Base-by-base conservation (phyloP, 2,888 invertebrate species). In the Pediacus dermestoides region DNA sequence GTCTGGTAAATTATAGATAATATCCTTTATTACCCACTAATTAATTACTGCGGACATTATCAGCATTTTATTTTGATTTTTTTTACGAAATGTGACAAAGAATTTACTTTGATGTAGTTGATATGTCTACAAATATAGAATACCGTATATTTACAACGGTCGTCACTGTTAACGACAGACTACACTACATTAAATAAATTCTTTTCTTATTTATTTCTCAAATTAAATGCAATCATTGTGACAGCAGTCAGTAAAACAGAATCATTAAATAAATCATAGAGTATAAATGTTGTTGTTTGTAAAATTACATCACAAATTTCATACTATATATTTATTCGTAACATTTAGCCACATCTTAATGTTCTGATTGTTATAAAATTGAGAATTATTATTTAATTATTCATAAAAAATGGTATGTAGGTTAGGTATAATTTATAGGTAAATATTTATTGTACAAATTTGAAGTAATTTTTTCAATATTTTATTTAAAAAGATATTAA, bases 101-200 rank as follows among this genome's bases (percentile, higher is more conserved):
- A 53, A 55, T 53, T 46, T 46, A 30, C 46, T 44, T 42, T 53
- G 50, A 55, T 57, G 52, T 55, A 53, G 53, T 57, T 56, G 53
- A 57, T 55, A 57, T 53, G 54, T 53, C 52, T 44, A 49, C 53
- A 50, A 50, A 54, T 51, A 53, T 53, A 55, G 50, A 50, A 55
- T 56, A 57, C 56, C 54, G 58, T 59, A 58, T 52, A 57, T 57
- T 57, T 57, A 57, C 57, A 57, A 56, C 58, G 53, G 58, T 55
- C 56, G 45, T 55, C 53, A 54, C 48, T 56, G 55, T 57, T 59
- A 54, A 58, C 56, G 58, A 56, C 47, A 46, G 48, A 43, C 46
- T 50, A 48, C 42, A 48, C 44, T 47, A 47, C 53, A 52, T 52
- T 46, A 46, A 50, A 44, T 39, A 50, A 47, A 58, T 58, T 52